These are phyloP conservation scores for Aulostomus chinensis DNA, from an alignment of 2,797 vertebrate species.

Conservation along the genomic window DNA sequence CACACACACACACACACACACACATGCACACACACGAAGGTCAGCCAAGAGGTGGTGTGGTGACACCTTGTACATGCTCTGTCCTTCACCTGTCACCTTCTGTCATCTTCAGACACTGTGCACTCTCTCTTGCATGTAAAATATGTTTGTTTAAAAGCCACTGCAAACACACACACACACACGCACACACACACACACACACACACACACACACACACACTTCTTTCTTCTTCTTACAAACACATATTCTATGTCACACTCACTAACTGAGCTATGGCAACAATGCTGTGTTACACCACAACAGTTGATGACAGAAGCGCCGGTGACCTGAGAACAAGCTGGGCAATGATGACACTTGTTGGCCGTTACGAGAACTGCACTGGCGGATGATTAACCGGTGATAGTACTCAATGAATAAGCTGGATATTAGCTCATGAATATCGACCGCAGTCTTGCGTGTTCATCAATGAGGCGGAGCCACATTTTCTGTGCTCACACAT, in stretches of 20 bases:
- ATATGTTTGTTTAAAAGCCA: not conserved
- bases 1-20: constrained; percentile 23
- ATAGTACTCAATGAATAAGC: constrained; percentile 74
- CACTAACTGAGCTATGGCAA: constrained; percentile 22
- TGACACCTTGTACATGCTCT: constrained; percentile 22
- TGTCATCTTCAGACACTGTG: constrained; percentile 15
- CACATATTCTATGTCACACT: constrained; percentile 13
- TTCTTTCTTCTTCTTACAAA: not conserved
- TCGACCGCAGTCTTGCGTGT: constrained; percentile 60
- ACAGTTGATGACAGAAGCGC: constrained; percentile 9
- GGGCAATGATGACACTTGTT: constrained; percentile 73
- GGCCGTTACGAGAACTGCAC: constrained; percentile 1
- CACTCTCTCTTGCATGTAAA: not conserved
- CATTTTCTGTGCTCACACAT: no score
- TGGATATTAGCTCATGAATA: constrained; percentile 74
- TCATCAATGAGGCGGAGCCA: constrained; percentile 50
- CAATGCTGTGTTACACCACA: constrained; percentile 19
- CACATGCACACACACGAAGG: constrained; percentile 21
- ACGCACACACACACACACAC: no score
- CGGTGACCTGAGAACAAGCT: constrained; percentile 45
- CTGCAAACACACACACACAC: no score
- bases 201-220: no score
- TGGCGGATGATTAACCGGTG: constrained; percentile 61
- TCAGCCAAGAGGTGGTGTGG: constrained; percentile 20
- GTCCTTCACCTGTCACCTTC: constrained; percentile 55